Conservation (phyloP, 2,888 invertebrate genomes). For the Thumatha senex region DNA sequence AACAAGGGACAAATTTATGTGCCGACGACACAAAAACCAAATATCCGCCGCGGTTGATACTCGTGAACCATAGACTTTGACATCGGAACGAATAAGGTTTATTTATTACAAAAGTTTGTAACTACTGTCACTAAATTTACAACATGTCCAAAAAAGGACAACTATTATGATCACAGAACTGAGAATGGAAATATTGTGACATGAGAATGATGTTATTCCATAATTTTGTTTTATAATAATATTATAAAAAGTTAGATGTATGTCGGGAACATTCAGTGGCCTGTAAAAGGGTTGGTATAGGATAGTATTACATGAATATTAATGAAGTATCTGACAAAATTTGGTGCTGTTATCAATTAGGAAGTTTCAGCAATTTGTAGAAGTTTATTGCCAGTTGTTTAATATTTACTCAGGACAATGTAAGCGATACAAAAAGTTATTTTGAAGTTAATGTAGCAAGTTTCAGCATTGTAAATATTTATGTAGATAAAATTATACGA, state of each 20-base stretch:
- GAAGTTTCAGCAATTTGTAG: conserved; percentile 14
- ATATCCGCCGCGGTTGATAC: conserved; percentile 65
- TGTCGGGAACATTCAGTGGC: conserved; percentile 36
- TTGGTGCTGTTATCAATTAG: conserved; percentile 31
- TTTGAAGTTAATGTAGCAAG: conserved; percentile 7
- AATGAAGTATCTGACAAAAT: conserved; percentile 33
- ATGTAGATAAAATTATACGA: background rate
- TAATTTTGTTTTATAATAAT: conserved; percentile 46
- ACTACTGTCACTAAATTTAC: conserved; percentile 74
- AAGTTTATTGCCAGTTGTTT: conserved; percentile 16
- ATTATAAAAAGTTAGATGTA: conserved; percentile 43
- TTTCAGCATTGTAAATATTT: conserved; percentile 2
- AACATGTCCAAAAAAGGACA: conserved; percentile 53
- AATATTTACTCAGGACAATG: conserved; percentile 10
- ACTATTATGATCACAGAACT: conserved; percentile 39
- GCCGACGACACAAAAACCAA: conserved; percentile 66
- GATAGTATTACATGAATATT: conserved; percentile 38
- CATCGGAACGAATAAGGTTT: conserved; percentile 75
- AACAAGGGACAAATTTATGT: conserved; percentile 73
- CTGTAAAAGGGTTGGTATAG: conserved; percentile 39
- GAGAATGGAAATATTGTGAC: conserved; percentile 44
- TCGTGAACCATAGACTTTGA: conserved; percentile 72
- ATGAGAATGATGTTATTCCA: conserved; percentile 46
- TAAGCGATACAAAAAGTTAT: conserved; percentile 12
- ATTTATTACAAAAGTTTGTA: conserved; percentile 79